Evolutionary conservation across 1,140 invertebrate species (phyloP).

Genomic region (Panonychus citri): DNA sequence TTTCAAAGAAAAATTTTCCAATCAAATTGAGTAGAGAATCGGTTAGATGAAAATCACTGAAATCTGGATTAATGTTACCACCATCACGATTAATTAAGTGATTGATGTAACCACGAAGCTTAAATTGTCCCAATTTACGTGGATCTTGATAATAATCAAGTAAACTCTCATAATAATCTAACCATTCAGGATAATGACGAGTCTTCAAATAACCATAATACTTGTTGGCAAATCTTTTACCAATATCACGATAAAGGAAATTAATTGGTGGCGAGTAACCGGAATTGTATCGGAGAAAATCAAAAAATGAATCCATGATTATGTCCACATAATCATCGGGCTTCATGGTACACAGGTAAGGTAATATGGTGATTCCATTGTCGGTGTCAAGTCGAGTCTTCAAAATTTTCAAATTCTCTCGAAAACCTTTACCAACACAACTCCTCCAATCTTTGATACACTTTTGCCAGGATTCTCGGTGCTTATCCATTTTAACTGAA

Average conservation of each 20-base stretch:
- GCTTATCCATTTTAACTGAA: conserved; percentile 1
- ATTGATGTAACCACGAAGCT: conserved; percentile 49
- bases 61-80: conserved; percentile 26
- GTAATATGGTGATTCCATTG: conserved; percentile 35
- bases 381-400: conserved; percentile 23
- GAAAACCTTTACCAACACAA: conserved; percentile 33
- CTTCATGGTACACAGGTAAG: conserved; percentile 43
- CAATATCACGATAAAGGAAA: conserved; percentile 39
- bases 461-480: conserved; percentile 19
- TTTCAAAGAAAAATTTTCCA: conserved; percentile 63
- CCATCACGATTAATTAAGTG: conserved; percentile 28
- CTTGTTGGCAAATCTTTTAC: conserved; percentile 31
- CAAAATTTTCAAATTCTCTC: conserved; percentile 37
- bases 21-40: conserved; percentile 31
- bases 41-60: conserved; percentile 32
- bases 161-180: conserved; percentile 39
- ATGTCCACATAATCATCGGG: conserved; percentile 22
- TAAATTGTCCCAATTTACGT: conserved; percentile 23
- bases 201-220: conserved; percentile 40
- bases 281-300: conserved; percentile 46
- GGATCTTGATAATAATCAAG: conserved; percentile 37
- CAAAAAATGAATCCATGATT: conserved; percentile 37
- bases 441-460: conserved; percentile 40
- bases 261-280: conserved; percentile 44
- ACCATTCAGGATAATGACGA: conserved; percentile 38